Evolutionary conservation across 2,113 vertebrate species (phyloP).

Genomic region (Eubucco bourcierii): DNA sequence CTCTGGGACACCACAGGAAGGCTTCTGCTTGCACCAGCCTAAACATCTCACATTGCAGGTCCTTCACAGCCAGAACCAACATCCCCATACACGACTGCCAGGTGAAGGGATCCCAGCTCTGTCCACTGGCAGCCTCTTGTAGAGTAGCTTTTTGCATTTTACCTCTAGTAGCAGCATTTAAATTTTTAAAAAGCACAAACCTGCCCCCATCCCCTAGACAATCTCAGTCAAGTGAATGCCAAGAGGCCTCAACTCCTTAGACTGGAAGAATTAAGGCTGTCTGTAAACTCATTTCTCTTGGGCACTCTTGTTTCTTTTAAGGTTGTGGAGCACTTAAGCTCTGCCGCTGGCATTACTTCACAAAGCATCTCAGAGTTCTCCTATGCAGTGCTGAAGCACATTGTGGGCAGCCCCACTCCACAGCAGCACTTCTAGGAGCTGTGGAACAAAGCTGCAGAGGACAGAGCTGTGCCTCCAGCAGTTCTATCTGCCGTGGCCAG

Average conservation of each 20-base stretch:
- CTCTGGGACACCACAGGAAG: fast-evolving
- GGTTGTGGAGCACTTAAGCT: conserved; percentile 84
- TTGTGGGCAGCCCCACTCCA: conserved; percentile 47
- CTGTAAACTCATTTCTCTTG: not conserved
- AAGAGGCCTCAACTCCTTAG: not conserved
- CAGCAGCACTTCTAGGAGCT: not conserved
- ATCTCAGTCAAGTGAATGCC: not conserved
- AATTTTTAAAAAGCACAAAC: not conserved
- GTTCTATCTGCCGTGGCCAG: fast-evolving
- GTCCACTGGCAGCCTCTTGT: not conserved
- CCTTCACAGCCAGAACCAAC: not conserved
- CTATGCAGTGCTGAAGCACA: conserved; percentile 76
- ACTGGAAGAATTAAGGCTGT: not conserved
- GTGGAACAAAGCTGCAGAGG: too few relatives aligned
- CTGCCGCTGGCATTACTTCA: conserved; percentile 86
- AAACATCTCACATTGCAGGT: not conserved
- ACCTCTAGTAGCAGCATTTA: not conserved
- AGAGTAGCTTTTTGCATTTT: not conserved
- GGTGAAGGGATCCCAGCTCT: not conserved
- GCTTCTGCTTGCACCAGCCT: not conserved
- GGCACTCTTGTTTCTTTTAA: conserved; percentile 17
- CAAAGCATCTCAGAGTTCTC: conserved; percentile 85
- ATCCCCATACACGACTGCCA: not conserved
- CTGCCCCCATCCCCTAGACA: not conserved
- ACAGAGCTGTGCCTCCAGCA: not conserved